These are phyloP conservation scores for Onthophagus taurus DNA, from an alignment of 1,140 invertebrate species.

Conservation along the genomic window DNA sequence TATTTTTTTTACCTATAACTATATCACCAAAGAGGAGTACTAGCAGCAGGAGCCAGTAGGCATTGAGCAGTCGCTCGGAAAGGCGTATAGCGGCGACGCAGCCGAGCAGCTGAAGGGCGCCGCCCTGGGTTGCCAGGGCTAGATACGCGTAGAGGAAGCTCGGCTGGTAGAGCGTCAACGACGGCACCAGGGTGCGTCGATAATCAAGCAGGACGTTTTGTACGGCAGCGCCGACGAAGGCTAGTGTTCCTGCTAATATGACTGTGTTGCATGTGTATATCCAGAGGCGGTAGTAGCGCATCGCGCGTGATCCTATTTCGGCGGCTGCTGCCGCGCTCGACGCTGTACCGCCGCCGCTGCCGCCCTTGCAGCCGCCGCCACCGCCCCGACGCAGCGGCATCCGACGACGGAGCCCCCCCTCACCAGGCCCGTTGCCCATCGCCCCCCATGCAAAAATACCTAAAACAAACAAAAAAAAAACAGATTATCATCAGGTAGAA, in stretches of 20 bases:
- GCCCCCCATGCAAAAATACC: slow-evolving; percentile 36
- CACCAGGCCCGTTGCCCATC: slow-evolving; percentile 42
- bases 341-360: slow-evolving; percentile 14
- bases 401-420: slow-evolving; percentile 43
- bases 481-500: too few relatives aligned
- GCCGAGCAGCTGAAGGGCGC: slow-evolving; percentile 61
- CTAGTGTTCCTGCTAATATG: slow-evolving; percentile 67
- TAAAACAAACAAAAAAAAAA: slow-evolving; percentile 22
- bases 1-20: too few relatives aligned
- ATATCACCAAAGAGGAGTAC: slow-evolving; percentile 74
- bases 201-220: slow-evolving; percentile 61
- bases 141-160: slow-evolving; percentile 77
- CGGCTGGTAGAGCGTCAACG: slow-evolving; percentile 59
- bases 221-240: slow-evolving; percentile 67
- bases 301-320: slow-evolving; percentile 32
- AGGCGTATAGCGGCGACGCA: slow-evolving; percentile 71
- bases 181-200: slow-evolving; percentile 57
- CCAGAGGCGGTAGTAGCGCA: slow-evolving; percentile 80
- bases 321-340: slow-evolving; percentile 21
- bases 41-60: slow-evolving; percentile 75
- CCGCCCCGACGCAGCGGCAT: slow-evolving; percentile 45
- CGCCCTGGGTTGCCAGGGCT: slow-evolving; percentile 61
- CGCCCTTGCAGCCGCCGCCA: slow-evolving; percentile 24
- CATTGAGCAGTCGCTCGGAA: slow-evolving; percentile 69
- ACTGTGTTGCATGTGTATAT: slow-evolving; percentile 87